A percentile compares a stretch with the other conserved stretches of the same genome.
phyloP scores from a whole-genome alignment of 2,113 vertebrate genomes.

The Gymnorhina tibicen region DNA sequence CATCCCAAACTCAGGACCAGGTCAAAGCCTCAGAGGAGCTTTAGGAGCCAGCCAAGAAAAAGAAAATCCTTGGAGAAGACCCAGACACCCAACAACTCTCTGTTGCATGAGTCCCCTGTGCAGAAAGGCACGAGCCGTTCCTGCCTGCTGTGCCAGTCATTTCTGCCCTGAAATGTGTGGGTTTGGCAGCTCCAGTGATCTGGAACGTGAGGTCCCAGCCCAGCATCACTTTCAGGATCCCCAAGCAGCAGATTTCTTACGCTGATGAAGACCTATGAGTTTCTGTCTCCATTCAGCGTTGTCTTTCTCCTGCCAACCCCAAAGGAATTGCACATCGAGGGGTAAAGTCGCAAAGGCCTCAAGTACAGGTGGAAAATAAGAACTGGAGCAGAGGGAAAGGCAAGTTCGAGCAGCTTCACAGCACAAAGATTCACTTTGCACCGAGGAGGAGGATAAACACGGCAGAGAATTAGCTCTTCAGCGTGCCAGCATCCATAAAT shows the following conservation, averaged over 20 bases:
- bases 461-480: neutral
- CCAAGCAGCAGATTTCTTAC: neutral
- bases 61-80: neutral
- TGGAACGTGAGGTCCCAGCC: neutral
- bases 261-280: neutral
- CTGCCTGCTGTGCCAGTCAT: neutral
- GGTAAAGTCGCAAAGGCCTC: neutral
- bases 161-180: neutral
- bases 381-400: neutral
- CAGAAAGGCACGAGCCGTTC: neutral
- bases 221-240: neutral
- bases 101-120: neutral
- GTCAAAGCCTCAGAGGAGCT: neutral
- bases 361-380: neutral
- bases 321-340: neutral
- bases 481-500: neutral
- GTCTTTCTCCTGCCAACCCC: neutral
- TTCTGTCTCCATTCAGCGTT: neutral
- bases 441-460: neutral
- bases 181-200: neutral
- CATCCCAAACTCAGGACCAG: neutral
- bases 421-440: neutral
- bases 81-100: neutral
- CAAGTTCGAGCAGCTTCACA: neutral
- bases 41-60: neutral